phyloP scores from a whole-genome alignment of 2,888 invertebrate species.

The Octodonta nipae region DNA sequence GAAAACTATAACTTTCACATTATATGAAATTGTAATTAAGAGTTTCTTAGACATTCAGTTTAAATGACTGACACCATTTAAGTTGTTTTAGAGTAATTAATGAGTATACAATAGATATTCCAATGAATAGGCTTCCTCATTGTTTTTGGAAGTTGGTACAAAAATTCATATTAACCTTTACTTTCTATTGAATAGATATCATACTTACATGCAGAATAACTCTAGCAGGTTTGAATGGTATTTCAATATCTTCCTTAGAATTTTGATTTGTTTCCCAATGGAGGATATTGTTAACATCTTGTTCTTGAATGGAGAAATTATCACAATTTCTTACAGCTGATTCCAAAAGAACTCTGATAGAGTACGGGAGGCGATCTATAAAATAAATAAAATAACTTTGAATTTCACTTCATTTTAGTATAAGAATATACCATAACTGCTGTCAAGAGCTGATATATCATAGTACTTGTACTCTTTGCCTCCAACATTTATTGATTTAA shows the following conservation, averaged over 20 bases:
- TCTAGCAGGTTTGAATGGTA: conserved; percentile 90
- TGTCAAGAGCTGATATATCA: conserved; percentile 59
- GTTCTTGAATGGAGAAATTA: conserved; percentile 73
- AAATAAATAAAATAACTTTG: not conserved
- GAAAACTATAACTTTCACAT: no score
- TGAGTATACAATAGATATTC: no score
- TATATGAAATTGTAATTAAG: no score
- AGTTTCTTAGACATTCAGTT: no score
- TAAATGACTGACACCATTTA: no score
- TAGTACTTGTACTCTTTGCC: conserved; percentile 63
- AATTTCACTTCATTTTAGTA: conserved; percentile 3
- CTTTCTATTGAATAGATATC: no score
- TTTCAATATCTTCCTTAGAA: conserved; percentile 63
- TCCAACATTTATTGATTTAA: conserved; percentile 46
- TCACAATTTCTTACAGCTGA: conserved; percentile 94
- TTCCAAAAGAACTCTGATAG: conserved; percentile 83
- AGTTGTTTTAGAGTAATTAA: no score
- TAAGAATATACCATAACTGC: conserved; percentile 64
- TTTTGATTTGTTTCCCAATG: conserved; percentile 72
- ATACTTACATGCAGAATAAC: conserved; percentile 77
- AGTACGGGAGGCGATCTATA: conserved; percentile 73
- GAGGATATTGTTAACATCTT: conserved; percentile 79
- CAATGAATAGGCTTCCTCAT: no score
- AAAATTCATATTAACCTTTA: no score
- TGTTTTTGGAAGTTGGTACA: no score